Percentiles rank a stretch among this genome's conserved stretches.
These are phyloP conservation scores for Euclidia mi DNA, from an alignment of 2,888 invertebrate species.

Conservation along the genomic window DNA sequence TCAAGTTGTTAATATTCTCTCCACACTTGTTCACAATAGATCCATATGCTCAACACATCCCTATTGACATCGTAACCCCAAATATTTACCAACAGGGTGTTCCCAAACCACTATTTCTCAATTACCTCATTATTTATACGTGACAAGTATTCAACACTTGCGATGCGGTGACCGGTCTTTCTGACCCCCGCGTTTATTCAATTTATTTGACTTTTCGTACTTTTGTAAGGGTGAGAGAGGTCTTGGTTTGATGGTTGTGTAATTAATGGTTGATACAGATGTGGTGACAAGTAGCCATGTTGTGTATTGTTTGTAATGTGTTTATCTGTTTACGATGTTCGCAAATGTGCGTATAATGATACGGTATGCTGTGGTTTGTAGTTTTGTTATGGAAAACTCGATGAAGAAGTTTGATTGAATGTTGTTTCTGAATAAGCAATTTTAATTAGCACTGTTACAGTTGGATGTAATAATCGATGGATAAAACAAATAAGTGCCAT, in stretches of 20 bases:
- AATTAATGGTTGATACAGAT: slow-evolving; percentile 62
- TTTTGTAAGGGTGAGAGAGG: slow-evolving; percentile 25
- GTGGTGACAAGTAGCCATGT: slow-evolving; percentile 65
- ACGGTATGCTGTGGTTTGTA: slow-evolving; percentile 17
- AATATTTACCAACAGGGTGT: slow-evolving; percentile 56
- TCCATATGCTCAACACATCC: slow-evolving; percentile 54
- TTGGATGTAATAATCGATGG: too few relatives aligned
- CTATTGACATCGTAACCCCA: slow-evolving; percentile 41
- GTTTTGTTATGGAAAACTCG: too few relatives aligned
- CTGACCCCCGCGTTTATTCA: slow-evolving; percentile 44
- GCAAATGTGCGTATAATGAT: slow-evolving; percentile 80
- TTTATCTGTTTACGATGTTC: slow-evolving; percentile 68
- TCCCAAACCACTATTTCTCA: slow-evolving; percentile 74
- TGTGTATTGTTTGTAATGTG: slow-evolving; percentile 66
- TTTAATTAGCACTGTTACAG: too few relatives aligned
- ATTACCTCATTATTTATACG: slow-evolving; percentile 87
- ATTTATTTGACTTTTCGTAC: slow-evolving; percentile 11
- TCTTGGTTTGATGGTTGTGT: slow-evolving; percentile 51
- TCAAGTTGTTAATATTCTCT: slow-evolving; percentile 3
- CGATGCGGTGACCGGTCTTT: slow-evolving; percentile 40
- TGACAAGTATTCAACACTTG: slow-evolving; percentile 74
- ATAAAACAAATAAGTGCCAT: too few relatives aligned
- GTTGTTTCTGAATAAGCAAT: too few relatives aligned
- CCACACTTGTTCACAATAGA: slow-evolving; percentile 18
- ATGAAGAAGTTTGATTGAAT: too few relatives aligned